Conservation (phyloP, 2,797 vertebrate species). For the Dermochelys coriacea region DNA sequence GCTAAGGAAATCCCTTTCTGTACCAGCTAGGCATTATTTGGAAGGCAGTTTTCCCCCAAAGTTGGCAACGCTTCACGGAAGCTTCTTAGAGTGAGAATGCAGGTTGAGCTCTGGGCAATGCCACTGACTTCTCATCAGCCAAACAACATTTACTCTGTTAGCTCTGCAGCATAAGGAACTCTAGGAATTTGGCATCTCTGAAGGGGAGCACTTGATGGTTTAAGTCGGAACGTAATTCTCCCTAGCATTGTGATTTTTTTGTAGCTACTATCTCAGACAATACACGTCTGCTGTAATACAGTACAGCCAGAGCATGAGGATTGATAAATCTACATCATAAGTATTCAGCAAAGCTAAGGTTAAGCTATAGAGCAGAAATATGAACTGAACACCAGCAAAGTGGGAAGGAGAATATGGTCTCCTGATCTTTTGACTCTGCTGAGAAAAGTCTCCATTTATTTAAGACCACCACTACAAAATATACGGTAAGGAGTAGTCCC, state of each 20-base stretch:
- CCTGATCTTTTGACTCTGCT: neutral
- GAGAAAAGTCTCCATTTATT: neutral
- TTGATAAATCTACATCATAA: neutral
- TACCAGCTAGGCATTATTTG: conserved; percentile 42
- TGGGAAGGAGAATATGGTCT: neutral
- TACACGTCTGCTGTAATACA: neutral
- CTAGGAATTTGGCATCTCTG: neutral
- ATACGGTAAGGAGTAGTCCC: neutral
- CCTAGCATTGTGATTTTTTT: neutral
- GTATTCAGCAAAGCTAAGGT: neutral
- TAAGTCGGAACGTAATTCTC: neutral
- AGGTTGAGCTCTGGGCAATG: neutral
- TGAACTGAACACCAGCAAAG: neutral
- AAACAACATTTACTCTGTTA: neutral
- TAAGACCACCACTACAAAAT: neutral
- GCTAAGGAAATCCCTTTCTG: conserved; percentile 51
- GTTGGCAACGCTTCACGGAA: neutral
- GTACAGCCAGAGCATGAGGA: neutral
- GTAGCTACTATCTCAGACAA: neutral
- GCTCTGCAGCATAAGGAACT: neutral
- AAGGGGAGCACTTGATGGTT: neutral
- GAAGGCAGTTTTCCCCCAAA: conserved; percentile 46
- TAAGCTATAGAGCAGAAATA: neutral
- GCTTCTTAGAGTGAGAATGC: neutral
- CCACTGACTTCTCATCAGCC: neutral